Conservation (phyloP, 1,140 invertebrate genomes). For the Platyscapa corneri region DNA sequence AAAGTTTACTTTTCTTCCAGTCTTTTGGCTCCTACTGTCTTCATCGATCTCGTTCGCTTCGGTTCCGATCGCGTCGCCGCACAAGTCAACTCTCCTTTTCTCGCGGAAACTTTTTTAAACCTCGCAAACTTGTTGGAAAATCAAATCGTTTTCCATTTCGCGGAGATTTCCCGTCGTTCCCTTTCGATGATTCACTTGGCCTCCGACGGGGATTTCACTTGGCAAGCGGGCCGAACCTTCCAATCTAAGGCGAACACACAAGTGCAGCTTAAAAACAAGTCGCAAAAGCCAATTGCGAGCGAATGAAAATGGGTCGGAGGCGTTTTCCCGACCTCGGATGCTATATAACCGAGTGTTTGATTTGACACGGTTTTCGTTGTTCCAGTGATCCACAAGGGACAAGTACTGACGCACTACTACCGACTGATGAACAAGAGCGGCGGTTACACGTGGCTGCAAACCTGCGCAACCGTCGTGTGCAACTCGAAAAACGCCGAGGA, state of each 20-base stretch:
- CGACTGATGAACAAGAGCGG: slow-evolving; percentile 96
- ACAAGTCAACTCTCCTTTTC: neutral
- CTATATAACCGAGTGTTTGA: no score
- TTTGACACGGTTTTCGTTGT: no score
- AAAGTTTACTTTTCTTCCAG: neutral
- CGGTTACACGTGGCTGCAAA: slow-evolving; percentile 97
- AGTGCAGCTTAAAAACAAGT: no score
- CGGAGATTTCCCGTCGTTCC: neutral
- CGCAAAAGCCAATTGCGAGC: no score
- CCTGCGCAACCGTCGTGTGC: slow-evolving; percentile 96
- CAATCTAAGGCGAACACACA: no score
- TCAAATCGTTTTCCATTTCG: neutral
- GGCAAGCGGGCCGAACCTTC: no score
- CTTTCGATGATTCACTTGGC: neutral
- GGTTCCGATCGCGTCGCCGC: neutral
- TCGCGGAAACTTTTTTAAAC: neutral
- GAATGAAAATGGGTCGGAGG: no score
- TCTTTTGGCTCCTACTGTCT: neutral
- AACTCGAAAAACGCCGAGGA: slow-evolving; percentile 96
- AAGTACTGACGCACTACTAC: slow-evolving; percentile 96
- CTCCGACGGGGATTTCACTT: no score
- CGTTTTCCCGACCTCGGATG: no score
- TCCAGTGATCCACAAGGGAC: slow-evolving; percentile 95
- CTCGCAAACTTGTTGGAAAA: neutral
- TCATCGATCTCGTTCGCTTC: slow-evolving; percentile 10